Evolutionary conservation across 2,797 vertebrate genomes (phyloP), one percentile per base, ranked within the genome.

Genomic region (Alcedo atthis): DNA sequence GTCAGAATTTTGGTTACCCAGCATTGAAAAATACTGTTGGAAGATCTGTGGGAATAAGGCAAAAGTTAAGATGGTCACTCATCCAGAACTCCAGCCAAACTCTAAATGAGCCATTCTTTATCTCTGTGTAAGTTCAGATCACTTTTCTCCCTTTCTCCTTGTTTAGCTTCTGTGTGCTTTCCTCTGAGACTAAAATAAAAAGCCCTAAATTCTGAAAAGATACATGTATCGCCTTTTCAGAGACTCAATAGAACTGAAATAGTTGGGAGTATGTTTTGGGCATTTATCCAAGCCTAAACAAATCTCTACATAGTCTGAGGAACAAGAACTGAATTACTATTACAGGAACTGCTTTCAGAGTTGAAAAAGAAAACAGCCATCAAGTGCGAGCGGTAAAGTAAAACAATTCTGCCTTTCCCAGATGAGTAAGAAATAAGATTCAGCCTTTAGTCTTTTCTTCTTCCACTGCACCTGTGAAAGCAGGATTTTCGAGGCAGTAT

Each of bases 241-340:
- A 69, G 35, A 16, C 22, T 87, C 46, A 33, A 4, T 71, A 81
- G 84, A 73, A 85, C n/a, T 35, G 32, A 25, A 78, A 57, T 85
- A 94, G 86, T 85, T 85, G 74, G 49, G 64, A 87, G 19, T 57
- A 6, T 79, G 45, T 89, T 91, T 93, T 61, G 85, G 78, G 87
- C 75, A 51, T 70, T 93, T 96, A 86, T 88, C 91, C 91, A 94
- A 85, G 64, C 69, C 81, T 81, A 82, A 92, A 88, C 84, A 93
- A 93, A 93, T 92, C 92, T 93, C 78, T 78, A 17, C 76, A 20
- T 73, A 89, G 81, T 94, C 80, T 81, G 81, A 93, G 63, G 53
- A 89, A 79, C 67, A 85, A 82, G 86, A 89, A 76, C 73, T 90
- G 84, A 94, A 81, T 87, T 92, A 73, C 76, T 93, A 18, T 95